These are phyloP conservation scores for Procambarus clarkii DNA, from an alignment of 1,140 invertebrate genomes.

Conservation along the genomic window DNA sequence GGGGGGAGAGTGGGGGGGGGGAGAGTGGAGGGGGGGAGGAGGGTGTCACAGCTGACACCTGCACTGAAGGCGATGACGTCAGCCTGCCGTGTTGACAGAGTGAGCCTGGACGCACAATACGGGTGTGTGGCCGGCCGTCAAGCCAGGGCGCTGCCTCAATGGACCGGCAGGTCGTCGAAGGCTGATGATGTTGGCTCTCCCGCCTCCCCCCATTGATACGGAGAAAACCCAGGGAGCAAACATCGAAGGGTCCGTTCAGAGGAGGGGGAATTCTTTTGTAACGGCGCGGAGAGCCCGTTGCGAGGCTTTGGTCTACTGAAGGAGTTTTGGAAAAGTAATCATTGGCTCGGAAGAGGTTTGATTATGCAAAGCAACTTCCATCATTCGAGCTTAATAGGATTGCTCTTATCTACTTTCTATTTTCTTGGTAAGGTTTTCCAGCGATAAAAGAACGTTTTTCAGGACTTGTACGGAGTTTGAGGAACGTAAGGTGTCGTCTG, in stretches of 20 bases:
- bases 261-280: background rate
- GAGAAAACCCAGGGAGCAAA: background rate
- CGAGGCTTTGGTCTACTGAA: too few relatives aligned
- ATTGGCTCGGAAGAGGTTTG: too few relatives aligned
- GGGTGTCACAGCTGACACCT: background rate
- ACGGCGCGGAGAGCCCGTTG: background rate
- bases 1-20: too few relatives aligned
- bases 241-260: background rate
- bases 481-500: too few relatives aligned
- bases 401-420: too few relatives aligned
- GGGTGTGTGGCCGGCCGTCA: background rate
- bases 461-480: too few relatives aligned
- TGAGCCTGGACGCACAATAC: background rate
- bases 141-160: background rate
- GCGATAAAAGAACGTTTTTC: too few relatives aligned
- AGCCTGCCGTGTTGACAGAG: background rate
- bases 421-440: too few relatives aligned
- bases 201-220: background rate
- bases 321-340: too few relatives aligned
- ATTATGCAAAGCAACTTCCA: too few relatives aligned
- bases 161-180: background rate
- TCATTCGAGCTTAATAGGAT: too few relatives aligned
- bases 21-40: background rate
- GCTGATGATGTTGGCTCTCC: constrained; percentile 1
- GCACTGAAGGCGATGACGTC: background rate